Evolutionary conservation across 2,888 invertebrate species (phyloP).

Genomic region (Celastrina argiolus): DNA sequence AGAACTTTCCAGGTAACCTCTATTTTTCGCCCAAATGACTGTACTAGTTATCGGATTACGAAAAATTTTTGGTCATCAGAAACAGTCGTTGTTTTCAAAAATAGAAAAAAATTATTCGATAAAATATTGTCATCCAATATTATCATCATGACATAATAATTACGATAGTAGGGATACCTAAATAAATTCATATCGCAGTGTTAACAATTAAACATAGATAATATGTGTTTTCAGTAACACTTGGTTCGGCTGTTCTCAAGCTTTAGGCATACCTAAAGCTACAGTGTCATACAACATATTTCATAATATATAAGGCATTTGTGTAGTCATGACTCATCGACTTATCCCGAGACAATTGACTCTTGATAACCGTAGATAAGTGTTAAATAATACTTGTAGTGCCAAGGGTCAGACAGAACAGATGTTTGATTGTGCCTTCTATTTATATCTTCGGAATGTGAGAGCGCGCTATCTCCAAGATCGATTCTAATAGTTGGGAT

Average conservation of each 20-base stretch:
- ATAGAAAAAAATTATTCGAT: not conserved
- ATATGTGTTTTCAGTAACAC: no score
- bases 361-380: not conserved
- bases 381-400: not conserved
- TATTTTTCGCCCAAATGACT: no score
- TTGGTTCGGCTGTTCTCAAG: no score
- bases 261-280: no score
- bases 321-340: not conserved
- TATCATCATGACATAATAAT: not conserved
- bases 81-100: not conserved
- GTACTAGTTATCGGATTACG: not conserved
- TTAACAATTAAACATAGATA: no score
- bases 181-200: not conserved
- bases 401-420: not conserved
- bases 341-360: not conserved
- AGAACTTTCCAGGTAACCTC: no score
- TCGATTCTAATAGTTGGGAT: not conserved
- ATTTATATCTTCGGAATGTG: not conserved
- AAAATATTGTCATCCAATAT: not conserved
- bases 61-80: not conserved
- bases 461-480: not conserved
- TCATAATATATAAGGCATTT: no score
- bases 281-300: no score
- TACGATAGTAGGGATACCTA: not conserved
- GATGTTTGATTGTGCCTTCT: not conserved